Base-by-base conservation (phyloP, 1,140 invertebrate species). In the Oedothorax gibbosus region DNA sequence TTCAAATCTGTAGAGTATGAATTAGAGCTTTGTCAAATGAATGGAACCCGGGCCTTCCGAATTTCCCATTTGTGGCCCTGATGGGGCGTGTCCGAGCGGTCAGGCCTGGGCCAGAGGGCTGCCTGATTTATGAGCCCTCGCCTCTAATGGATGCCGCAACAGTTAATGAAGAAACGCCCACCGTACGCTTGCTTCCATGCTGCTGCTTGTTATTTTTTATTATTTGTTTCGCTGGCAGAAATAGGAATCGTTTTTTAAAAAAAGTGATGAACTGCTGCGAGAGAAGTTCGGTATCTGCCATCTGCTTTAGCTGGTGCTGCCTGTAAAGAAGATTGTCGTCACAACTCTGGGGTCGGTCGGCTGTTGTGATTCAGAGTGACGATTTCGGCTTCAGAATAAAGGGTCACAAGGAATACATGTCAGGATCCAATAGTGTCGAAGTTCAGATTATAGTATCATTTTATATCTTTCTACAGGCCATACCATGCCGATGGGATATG, bases 81-180 rank as follows among this genome's bases (percentile, higher is more conserved):
- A 15, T 11, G 71, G 62, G 81, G 81, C 80, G 80, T 83, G 80
- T 75, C 51, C 35, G 69, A 73, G 57, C 72, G 81, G 71, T 75
- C 72, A 73, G 53, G 69, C 35, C 18, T 18, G 9, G 69, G 50
- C 21, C 57, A 71, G 56, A 57, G 54, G 69, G 14, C 50, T 73
- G 68, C 50, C 81, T 84, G 81, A 84, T 84, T 84, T 84, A 84
- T 84, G 69, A 69, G n/a, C 18, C 49, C 62, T 49, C 62, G 53
- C 57, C 57, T 84, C 81, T 84, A 84, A 84, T 84, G 72, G 81
- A 84, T 84, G 81, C 81, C 81, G 81, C 81, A 84, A 84, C 81
- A 84, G 71, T 84, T 84, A 84, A 84, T 84, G 81, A 84, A 84
- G 81, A 84, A 84, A 84, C 81, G 81, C 81, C 81, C 72, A 84